Evolutionary conservation across 1,140 invertebrate species (phyloP), one percentile per base, ranked within the genome.

Genomic region (Drosophila saltans): DNA sequence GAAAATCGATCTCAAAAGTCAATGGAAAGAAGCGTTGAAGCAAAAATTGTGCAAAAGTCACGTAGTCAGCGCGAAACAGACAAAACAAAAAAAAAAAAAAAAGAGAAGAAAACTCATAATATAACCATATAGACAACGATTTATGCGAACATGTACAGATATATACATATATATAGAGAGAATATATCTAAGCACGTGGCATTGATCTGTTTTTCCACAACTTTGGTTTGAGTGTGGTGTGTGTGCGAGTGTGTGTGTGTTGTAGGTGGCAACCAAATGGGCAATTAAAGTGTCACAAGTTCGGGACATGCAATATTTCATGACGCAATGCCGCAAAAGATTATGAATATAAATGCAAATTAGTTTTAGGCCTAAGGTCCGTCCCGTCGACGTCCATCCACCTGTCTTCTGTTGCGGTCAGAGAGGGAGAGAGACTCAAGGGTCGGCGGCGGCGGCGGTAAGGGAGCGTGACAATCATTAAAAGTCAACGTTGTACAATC

Each of bases 321-420:
- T 90, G 85, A 86, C 85, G 85, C 75, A 89, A 78, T 90, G 84
- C 64, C 80, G 57, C 16, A 16, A 16, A 84, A 84, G 84, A 89
- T 89, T 89, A 89, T 89, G 81, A 90, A 90, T 90, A 90, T 90
- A 90, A 90, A 90, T 90, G 85, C 85, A 90, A 90, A 90, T 90
- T 84, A 90, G 85, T 75, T 72, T 66, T 63, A 10, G 36, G 40
- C 30, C 48, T 30, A 48, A 58, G 60, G 41, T 10, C 57, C 59
- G 16, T 16, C 16, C 16, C 16, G 16, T 16, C 16, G 2, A 7
- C 52, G 56, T 41, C 43, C 36, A 67, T 77, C 63, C 67, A 82
- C 77, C 83, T 88, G 83, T 88, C 83, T 88, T 88, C 83, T 88
- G 62, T 84, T 76, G 74, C 70, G 66, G 71, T 69, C 60, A 55